These are phyloP conservation scores for Apodemus agrarius DNA, from an alignment of 2,797 vertebrate genomes.

Conservation along the genomic window DNA sequence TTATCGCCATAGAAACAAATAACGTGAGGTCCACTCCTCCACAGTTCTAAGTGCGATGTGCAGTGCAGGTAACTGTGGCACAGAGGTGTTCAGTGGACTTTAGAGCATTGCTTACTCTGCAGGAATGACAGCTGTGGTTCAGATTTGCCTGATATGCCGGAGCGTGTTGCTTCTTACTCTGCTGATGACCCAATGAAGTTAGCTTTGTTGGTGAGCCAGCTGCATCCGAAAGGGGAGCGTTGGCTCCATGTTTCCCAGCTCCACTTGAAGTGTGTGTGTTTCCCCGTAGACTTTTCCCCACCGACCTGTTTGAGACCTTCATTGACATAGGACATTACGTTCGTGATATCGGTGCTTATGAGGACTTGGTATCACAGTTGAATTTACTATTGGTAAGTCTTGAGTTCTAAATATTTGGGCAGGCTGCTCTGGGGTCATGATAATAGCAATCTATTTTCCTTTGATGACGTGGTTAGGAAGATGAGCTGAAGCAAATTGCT, in stretches of 20 bases:
- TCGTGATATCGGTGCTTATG: constrained; percentile 91
- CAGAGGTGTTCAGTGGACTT: background rate
- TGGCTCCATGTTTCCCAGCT: background rate
- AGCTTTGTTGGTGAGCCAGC: background rate
- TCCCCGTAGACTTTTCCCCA: constrained; percentile 91
- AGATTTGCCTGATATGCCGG: background rate
- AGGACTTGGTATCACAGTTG: constrained; percentile 91
- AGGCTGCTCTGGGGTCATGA: background rate
- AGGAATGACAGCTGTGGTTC: background rate
- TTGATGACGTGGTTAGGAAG: constrained; percentile 86
- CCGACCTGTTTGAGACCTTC: constrained; percentile 95
- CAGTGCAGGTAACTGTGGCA: background rate
- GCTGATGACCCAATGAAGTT: background rate
- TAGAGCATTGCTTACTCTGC: background rate
- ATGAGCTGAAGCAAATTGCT: constrained; percentile 90
- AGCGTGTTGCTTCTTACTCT: background rate
- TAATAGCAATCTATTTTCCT: constrained; percentile 27
- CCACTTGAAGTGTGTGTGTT: background rate
- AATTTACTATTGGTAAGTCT: constrained; percentile 90
- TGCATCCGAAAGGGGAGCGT: background rate
- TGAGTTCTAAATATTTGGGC: constrained; percentile 32
- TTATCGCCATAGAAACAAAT: background rate
- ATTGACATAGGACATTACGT: constrained; percentile 96
- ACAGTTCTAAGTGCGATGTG: background rate
- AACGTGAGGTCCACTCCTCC: background rate